Base-by-base conservation (phyloP, 2,113 vertebrate genomes). In the Columba janthina region DNA sequence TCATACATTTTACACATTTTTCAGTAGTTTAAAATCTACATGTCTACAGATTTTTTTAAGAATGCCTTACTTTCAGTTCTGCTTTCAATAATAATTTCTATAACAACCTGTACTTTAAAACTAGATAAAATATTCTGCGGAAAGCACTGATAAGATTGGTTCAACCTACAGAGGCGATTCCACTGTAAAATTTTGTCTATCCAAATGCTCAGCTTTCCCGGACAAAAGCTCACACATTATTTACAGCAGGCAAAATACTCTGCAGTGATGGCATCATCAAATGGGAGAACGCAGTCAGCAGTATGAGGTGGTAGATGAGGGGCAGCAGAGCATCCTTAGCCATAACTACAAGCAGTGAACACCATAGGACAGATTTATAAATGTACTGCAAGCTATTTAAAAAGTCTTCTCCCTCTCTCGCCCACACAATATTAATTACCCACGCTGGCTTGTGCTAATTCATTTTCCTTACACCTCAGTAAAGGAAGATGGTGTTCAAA, bases 371-470 rank as follows among this genome's bases (percentile, higher is more conserved):
- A 96, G 94, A 94, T 78, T 89, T 96, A 81, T 92, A 85, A 93
- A 92, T 82, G 86, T 77, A 91, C 46, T 62, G 76, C 73, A 88
- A 92, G 76, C 42, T 66, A 80, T 89, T 94, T 92, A 54, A 94
- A 92, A 88, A 96, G 67, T 51, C 36, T 57, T 92, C 86, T 91
- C 78, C 79, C 88, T 81, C 57, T 89, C 87, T 95, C 66, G 12
- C 83, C 85, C 90, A 85, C 90, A 89, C 90, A 85, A 40, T 85
- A 97, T 96, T 97, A 97, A 97, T 97, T 96, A 89, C 70, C 58
- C 93, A 61, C 5, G 48, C 67, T 5, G 2, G 15, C 85, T 90
- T 96, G 48, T 85, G 60, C 85, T 94, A 80, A 88, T 97, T 92
- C 78, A 66, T 95, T 85, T 96, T 94, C 92, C 70, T 95, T 93